A percentile compares a stretch with the other conserved stretches of the same genome.
Conservation (phyloP, 2,888 invertebrate genomes). For the Metallyticus violacea region DNA sequence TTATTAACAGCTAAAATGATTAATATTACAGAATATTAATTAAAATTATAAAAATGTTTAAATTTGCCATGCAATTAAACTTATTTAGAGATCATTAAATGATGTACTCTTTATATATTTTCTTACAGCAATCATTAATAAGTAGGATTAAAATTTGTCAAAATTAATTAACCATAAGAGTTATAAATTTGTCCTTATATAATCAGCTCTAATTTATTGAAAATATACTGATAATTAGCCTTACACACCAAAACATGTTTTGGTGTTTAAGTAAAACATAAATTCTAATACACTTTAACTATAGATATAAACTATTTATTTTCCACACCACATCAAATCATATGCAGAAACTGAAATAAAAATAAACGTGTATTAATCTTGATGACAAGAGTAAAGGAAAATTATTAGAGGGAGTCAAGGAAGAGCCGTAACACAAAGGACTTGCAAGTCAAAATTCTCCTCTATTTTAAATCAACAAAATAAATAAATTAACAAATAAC, state of each 20-base stretch:
- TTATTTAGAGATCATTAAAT: background rate
- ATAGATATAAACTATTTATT: background rate
- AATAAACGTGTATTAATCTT: background rate
- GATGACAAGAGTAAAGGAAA: background rate
- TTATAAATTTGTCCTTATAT: background rate
- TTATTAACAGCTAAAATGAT: background rate
- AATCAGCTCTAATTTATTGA: too few relatives aligned
- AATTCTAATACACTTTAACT: background rate
- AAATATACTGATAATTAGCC: background rate
- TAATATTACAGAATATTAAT: too few relatives aligned
- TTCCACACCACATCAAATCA: background rate
- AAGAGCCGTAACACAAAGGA: background rate
- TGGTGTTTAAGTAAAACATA: background rate
- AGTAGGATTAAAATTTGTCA: background rate
- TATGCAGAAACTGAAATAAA: background rate
- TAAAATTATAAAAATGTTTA: background rate
- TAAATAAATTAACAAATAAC: too few relatives aligned
- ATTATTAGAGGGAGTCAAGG: background rate
- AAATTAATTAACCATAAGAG: background rate
- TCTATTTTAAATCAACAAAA: background rate
- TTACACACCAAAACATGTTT: background rate
- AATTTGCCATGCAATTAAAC: background rate
- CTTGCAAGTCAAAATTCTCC: background rate
- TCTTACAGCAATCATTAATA: background rate
- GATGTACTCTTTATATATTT: background rate